Evolutionary conservation across 2,888 invertebrate genomes (phyloP).

Genomic region (Taphrorychus bicolor): DNA sequence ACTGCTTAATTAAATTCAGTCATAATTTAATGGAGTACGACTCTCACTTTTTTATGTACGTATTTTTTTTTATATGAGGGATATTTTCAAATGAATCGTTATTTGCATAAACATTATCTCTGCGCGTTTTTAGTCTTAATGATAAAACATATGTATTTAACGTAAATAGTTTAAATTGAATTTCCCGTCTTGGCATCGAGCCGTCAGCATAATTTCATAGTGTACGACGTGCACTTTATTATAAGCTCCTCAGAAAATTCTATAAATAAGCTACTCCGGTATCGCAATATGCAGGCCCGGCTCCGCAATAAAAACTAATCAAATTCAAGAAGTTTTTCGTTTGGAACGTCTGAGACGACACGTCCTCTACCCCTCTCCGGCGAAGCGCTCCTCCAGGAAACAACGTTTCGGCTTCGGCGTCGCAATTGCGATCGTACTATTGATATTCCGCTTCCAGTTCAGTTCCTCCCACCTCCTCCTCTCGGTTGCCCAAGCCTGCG

Average conservation of each 20-base stretch:
- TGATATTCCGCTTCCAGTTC: conserved; percentile 60
- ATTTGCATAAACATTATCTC: too few relatives aligned
- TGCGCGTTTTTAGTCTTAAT: too few relatives aligned
- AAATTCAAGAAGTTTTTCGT: conserved; percentile 6
- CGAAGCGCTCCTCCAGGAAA: conserved; percentile 17
- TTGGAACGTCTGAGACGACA: not conserved
- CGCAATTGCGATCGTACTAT: conserved; percentile 60
- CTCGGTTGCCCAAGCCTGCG: conserved; percentile 15
- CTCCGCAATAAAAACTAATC: conserved; percentile 2
- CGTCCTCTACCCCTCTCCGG: not conserved
- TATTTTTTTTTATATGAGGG: not conserved
- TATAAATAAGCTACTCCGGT: not conserved
- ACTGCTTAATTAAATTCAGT: too few relatives aligned
- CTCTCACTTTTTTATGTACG: not conserved
- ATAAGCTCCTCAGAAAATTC: not conserved
- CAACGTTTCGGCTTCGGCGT: conserved; percentile 21
- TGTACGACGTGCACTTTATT: not conserved
- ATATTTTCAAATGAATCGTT: too few relatives aligned
- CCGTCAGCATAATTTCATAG: not conserved
- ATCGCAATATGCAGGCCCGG: conserved; percentile 1
- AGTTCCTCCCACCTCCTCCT: conserved; percentile 47
- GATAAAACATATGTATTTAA: too few relatives aligned
- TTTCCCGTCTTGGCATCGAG: too few relatives aligned
- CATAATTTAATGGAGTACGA: too few relatives aligned
- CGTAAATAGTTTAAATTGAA: not conserved